Evolutionary conservation across 92 coral and sea anemone species (phyloP), one percentile per base, ranked within the genome.

Genomic region (Virgularia gustaviana): DNA sequence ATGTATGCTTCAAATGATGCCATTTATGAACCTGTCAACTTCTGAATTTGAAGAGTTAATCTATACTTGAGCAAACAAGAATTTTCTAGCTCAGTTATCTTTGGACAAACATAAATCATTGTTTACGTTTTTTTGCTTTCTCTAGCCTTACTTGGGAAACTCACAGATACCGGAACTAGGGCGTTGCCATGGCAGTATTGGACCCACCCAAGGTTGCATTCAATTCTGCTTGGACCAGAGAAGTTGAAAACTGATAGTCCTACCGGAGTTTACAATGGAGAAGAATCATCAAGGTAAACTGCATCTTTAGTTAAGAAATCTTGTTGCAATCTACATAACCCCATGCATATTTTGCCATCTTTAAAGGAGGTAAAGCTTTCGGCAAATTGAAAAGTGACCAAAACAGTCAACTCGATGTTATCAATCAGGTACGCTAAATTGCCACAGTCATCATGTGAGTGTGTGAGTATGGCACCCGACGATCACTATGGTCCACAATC

Each of bases 311-410:
- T 47, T 4, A 47, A 15, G 20, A 15, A 15, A 15, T 47, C 22
- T 4, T 47, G 20, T 15, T 47, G 55, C 22, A 15, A 47, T 47
- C 15, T 37, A 15, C n/a, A 31, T 41, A 37, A 9, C 8, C 32
- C 5, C 20, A 2, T 63, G 11, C 16, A 7, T 16, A 30, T 32
- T 16, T 68, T 31, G 18, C 12, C 22, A 20, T 60, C 73, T 49
- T 68, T 30, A 1, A 30, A 92, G 98, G 98, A 49, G 98, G 98
- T 2, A 92, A 92, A 79, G 72, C 63, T 36, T 92, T 20, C 63
- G 98, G 98, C 32, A 70, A 63, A 32, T 42, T 89, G 67, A 78
- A 81, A 78, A 55, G 68, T 23, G 27, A 47, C 0, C 98, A 92
- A 71, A 92, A 86, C 34, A 55, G 68, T 7, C 39, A 35, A 0